Evolutionary conservation across 1,140 invertebrate species (phyloP).

Genomic region (Drosophila repleta): DNA sequence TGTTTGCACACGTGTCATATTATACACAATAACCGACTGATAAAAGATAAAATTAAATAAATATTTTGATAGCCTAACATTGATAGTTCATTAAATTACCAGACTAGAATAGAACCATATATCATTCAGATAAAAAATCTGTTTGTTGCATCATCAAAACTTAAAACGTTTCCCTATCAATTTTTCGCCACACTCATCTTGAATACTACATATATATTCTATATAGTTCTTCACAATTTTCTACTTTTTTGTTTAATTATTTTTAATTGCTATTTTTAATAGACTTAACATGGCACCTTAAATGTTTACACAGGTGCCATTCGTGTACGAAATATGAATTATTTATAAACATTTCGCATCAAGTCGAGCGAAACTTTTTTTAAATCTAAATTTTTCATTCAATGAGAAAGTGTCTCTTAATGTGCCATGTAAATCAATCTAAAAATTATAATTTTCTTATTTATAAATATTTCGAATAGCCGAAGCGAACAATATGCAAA

Average conservation of each 20-base stretch:
- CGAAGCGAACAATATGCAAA: slow-evolving; percentile 17
- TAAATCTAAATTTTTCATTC: slow-evolving; percentile 6
- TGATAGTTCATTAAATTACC: too few relatives aligned
- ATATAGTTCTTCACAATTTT: not conserved
- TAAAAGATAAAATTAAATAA: too few relatives aligned
- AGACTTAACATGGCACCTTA: slow-evolving; percentile 14
- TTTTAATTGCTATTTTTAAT: slow-evolving; percentile 16
- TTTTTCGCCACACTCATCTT: not conserved
- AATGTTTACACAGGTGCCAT: slow-evolving; percentile 38
- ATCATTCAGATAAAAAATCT: too few relatives aligned
- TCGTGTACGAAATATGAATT: slow-evolving; percentile 8
- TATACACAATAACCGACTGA: too few relatives aligned
- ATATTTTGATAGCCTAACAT: too few relatives aligned
- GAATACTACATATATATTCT: not conserved
- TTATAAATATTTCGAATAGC: slow-evolving; percentile 20
- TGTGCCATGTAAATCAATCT: slow-evolving; percentile 35
- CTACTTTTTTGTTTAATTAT: not conserved
- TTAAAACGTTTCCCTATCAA: too few relatives aligned
- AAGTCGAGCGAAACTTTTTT: slow-evolving; percentile 5
- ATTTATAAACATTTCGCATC: slow-evolving; percentile 14
- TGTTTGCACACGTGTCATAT: too few relatives aligned
- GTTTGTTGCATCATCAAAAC: too few relatives aligned
- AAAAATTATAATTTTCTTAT: slow-evolving; percentile 26
- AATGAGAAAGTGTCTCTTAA: slow-evolving; percentile 7
- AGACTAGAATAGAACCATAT: too few relatives aligned